A percentile compares a stretch with the other conserved stretches of the same genome.
Conservation (phyloP, 2,797 vertebrate genomes). For the Chelon labrosus region DNA sequence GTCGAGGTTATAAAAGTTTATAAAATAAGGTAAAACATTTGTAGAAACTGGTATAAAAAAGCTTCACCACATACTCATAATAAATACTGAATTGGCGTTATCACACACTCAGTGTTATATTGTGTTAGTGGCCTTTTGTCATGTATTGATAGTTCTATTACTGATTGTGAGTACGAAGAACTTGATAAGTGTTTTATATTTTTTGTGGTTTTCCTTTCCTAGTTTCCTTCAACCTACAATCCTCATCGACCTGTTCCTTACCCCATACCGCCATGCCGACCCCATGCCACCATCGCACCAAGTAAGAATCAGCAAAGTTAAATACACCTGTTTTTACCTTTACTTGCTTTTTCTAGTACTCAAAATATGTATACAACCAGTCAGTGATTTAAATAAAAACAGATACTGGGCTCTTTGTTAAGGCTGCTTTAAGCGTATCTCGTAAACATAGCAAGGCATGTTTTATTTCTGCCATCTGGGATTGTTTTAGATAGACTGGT, state of each 20-base stretch:
- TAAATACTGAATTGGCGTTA: not conserved
- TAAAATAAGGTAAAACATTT: not conserved
- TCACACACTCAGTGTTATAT: too few relatives aligned
- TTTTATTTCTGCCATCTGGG: slow-evolving; percentile 25
- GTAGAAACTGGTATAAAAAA: too few relatives aligned
- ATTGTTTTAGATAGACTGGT: slow-evolving; percentile 25
- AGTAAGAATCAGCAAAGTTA: slow-evolving; percentile 87
- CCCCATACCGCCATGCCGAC: slow-evolving; percentile 96
- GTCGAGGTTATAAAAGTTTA: not conserved
- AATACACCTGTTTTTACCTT: not conserved
- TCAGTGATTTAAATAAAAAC: not conserved
- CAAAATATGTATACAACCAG: not conserved
- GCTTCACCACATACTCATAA: too few relatives aligned
- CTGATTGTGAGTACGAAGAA: not conserved
- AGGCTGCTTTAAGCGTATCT: slow-evolving; percentile 22
- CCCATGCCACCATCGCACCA: slow-evolving; percentile 97
- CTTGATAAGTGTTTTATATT: not conserved
- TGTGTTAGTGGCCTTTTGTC: not conserved
- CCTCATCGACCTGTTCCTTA: slow-evolving; percentile 98
- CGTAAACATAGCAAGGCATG: not conserved
- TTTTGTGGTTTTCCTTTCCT: slow-evolving; percentile 45
- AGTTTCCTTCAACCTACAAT: slow-evolving; percentile 97
- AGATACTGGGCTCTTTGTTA: not conserved
- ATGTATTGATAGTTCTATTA: not conserved
- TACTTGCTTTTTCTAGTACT: not conserved